These are phyloP conservation scores for Torymus tubicola DNA, from an alignment of 2,888 invertebrate species.

Conservation along the genomic window DNA sequence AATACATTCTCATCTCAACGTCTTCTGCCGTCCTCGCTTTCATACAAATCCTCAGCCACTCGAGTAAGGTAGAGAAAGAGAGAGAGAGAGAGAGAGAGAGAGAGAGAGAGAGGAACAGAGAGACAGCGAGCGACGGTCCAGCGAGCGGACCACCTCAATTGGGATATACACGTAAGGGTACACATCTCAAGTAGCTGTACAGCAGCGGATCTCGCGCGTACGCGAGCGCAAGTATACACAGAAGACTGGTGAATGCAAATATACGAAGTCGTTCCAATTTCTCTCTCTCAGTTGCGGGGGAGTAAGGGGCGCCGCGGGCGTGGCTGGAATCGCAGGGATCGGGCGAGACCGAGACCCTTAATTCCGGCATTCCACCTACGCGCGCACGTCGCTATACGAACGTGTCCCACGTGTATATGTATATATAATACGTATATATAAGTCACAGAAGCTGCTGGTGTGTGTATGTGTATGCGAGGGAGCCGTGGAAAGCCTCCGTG, in stretches of 20 bases:
- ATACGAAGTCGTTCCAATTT: constrained; percentile 19
- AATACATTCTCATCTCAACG: no score
- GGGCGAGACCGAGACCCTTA: background rate
- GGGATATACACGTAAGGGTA: background rate
- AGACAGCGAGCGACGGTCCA: no score
- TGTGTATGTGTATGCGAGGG: background rate
- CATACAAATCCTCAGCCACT: no score
- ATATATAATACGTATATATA: background rate
- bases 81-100: no score
- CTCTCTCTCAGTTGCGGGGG: no score
- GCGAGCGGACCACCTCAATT: no score
- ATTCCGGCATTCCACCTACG: constrained; percentile 7
- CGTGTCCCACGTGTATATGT: no score
- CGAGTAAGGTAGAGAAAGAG: no score
- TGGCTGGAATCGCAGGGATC: no score
- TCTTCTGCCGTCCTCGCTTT: no score
- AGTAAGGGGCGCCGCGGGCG: no score
- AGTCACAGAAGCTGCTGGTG: background rate
- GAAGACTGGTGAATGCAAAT: background rate
- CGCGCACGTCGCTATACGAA: background rate
- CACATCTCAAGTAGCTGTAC: background rate
- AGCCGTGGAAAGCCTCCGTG: background rate
- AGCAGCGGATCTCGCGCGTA: background rate
- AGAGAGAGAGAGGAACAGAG: no score
- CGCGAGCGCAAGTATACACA: background rate